Percentiles rank a stretch among this genome's conserved stretches.
Evolutionary conservation across 2,888 invertebrate species (phyloP).

Genomic region (Drosophila mimica): DNA sequence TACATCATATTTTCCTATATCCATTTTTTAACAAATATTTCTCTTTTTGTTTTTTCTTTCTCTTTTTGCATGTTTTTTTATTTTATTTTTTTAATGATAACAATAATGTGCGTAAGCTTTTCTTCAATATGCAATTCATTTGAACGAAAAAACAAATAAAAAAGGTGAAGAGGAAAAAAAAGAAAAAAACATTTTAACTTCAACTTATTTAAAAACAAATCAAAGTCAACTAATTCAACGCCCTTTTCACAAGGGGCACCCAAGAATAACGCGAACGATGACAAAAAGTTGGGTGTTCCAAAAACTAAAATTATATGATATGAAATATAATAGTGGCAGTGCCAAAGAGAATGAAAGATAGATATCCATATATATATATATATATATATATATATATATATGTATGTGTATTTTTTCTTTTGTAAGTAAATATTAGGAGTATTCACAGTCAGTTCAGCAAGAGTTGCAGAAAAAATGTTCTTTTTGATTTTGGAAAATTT

Average conservation of each 20-base stretch:
- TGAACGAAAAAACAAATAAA: conserved; percentile 33
- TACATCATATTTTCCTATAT: conserved; percentile 44
- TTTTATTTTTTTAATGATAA: conserved; percentile 58
- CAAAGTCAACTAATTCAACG: conserved; percentile 35
- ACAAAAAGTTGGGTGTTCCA: not conserved
- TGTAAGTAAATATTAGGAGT: conserved; percentile 9
- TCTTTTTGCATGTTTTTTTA: conserved; percentile 25
- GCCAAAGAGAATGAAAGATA: conserved; percentile 45
- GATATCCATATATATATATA: conserved; percentile 7
- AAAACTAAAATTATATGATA: conserved; percentile 35
- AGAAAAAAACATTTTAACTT: conserved; percentile 15
- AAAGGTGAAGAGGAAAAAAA: conserved; percentile 8
- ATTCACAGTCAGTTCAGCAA: conserved; percentile 3
- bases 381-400: conserved; percentile 5
- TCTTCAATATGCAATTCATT: conserved; percentile 39
- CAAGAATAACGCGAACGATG: conserved; percentile 26
- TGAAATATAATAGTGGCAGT: conserved; percentile 45
- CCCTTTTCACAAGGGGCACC: conserved; percentile 51
- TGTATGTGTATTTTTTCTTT: not conserved
- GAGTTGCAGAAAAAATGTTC: not conserved
- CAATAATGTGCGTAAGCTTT: conserved; percentile 78
- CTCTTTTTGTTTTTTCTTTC: conserved; percentile 39
- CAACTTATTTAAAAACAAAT: conserved; percentile 21
- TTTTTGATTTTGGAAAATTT: not conserved
- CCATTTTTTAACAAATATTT: conserved; percentile 66